Percentiles rank a stretch among this genome's conserved stretches.
phyloP scores from a whole-genome alignment of 2,113 vertebrate genomes.

The Dicentrarchus labrax region DNA sequence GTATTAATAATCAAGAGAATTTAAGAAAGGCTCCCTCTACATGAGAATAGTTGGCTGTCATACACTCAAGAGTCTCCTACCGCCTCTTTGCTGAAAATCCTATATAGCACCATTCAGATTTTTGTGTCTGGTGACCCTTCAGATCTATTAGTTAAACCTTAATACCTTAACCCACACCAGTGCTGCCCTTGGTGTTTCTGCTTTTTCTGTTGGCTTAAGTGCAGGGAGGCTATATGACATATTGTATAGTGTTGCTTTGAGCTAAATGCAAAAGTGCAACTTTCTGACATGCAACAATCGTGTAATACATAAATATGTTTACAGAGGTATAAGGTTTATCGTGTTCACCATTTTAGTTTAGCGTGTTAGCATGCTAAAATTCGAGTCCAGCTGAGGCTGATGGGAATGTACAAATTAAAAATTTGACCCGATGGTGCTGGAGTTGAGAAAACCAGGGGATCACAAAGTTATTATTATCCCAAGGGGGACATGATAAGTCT shows the following conservation, averaged over 20 bases:
- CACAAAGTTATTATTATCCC: too few relatives aligned
- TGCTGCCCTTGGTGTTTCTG: too few relatives aligned
- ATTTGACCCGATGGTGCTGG: too few relatives aligned
- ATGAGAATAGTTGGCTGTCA: not conserved
- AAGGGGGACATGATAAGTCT: not conserved
- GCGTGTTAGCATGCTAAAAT: not conserved
- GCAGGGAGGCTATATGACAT: too few relatives aligned
- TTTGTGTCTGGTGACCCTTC: not conserved
- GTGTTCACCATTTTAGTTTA: too few relatives aligned
- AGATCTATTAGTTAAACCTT: not conserved
- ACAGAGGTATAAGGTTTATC: not conserved
- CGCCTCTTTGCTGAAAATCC: too few relatives aligned
- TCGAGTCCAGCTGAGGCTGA: not conserved
- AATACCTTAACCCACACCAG: not conserved
- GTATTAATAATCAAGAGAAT: not conserved
- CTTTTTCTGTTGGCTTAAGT: too few relatives aligned
- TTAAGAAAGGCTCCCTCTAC: not conserved
- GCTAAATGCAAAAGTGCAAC: not conserved
- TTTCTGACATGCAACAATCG: not conserved
- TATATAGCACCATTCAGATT: not conserved
- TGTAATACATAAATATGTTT: not conserved
- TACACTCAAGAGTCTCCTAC: not conserved
- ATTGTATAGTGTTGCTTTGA: too few relatives aligned
- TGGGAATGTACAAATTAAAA: too few relatives aligned
- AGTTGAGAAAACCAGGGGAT: too few relatives aligned